These are phyloP conservation scores for Mnemiopsis leidyi DNA, from an alignment of 37 sponge, comb jelly and placozoan species.

Conservation along the genomic window DNA sequence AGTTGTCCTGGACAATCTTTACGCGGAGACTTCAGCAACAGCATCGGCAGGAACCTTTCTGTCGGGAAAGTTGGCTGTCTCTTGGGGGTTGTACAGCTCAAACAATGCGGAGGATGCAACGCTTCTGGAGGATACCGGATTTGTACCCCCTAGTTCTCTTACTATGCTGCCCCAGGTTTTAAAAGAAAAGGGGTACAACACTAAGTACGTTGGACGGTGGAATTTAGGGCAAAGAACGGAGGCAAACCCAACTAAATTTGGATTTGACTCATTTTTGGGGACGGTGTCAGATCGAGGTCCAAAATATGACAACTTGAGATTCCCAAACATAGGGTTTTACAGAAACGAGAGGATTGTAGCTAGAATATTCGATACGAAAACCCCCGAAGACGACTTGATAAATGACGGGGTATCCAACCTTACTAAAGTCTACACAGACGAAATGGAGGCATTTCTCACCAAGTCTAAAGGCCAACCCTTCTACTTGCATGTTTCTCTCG, in stretches of 20 bases:
- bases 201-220: constrained; percentile 41
- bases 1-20: constrained; percentile 11
- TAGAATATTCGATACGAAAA: background rate
- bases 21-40: constrained; percentile 53
- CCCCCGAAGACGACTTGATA: background rate
- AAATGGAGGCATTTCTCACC: background rate
- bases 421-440: background rate
- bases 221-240: constrained; percentile 30
- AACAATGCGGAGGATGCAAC: constrained; percentile 11
- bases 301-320: background rate
- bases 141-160: background rate
- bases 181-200: background rate
- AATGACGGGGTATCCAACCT: background rate
- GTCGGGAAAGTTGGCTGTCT: background rate
- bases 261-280: constrained; percentile 22
- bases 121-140: constrained; percentile 11
- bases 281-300: background rate
- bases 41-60: background rate
- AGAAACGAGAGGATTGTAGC: background rate
- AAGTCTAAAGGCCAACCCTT: background rate
- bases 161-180: background rate
- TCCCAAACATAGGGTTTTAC: constrained; percentile 7
- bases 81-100: constrained; percentile 34
- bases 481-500: constrained; percentile 37
- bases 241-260: constrained; percentile 34